Evolutionary conservation across 2,113 vertebrate species (phyloP).

Genomic region (Syngnathus scovelli): DNA sequence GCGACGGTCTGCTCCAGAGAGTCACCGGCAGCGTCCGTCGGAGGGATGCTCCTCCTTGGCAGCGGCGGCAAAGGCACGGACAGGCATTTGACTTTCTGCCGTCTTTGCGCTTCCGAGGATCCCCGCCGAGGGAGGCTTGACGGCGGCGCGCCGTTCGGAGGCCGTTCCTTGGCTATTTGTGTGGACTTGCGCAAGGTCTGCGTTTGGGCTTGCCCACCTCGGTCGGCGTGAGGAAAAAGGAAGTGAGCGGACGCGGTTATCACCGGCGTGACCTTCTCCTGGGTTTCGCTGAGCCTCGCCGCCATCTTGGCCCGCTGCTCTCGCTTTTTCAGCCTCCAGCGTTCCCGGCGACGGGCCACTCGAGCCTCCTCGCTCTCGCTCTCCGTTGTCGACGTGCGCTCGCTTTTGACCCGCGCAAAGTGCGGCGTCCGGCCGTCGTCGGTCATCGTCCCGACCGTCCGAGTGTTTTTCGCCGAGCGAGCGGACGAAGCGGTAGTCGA

Average conservation of each 20-base stretch:
- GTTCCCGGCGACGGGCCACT: constrained; percentile 66
- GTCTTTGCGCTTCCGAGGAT: constrained; percentile 51
- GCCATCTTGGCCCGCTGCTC: constrained; percentile 72
- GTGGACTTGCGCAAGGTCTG: neutral
- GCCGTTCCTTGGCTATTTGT: constrained; percentile 13
- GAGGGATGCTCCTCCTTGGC: constrained; percentile 21
- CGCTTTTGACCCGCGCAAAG: constrained; percentile 9
- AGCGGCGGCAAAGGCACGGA: constrained; percentile 34
- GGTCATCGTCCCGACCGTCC: constrained; percentile 18
- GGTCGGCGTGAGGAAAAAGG: neutral
- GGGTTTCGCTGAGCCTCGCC: constrained; percentile 39
- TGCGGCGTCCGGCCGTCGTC: constrained; percentile 34
- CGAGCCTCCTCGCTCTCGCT: constrained; percentile 61
- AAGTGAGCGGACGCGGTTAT: constrained; percentile 12
- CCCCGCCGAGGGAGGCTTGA: constrained; percentile 38
- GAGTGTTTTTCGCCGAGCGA: neutral
- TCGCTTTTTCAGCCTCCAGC: constrained; percentile 73
- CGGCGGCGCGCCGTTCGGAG: constrained; percentile 13
- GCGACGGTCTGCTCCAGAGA: constrained; percentile 63
- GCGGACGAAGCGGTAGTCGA: constrained; percentile 11
- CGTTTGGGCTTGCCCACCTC: constrained; percentile 5
- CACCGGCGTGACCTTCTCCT: constrained; percentile 32
- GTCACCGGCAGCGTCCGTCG: constrained; percentile 41
- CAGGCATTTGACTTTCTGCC: constrained; percentile 35
- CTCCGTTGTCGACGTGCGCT: constrained; percentile 8